Conservation (phyloP, 1,140 invertebrate species). For the Lepidostoma basale region DNA sequence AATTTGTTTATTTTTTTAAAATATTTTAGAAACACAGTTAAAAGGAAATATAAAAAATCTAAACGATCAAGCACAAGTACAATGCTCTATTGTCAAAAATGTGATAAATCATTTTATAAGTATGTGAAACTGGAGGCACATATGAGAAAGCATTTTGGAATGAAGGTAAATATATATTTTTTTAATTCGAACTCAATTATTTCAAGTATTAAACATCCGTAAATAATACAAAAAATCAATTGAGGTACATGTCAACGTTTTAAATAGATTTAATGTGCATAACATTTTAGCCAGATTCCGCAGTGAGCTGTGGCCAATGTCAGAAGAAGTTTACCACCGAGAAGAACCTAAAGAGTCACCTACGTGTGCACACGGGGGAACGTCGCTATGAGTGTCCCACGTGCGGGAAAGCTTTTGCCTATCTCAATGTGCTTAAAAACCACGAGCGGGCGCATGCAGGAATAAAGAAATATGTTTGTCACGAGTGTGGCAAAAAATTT, state of each 20-base stretch:
- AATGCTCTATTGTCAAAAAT: slow-evolving; percentile 42
- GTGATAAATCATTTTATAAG: slow-evolving; percentile 45
- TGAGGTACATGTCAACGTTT: not conserved
- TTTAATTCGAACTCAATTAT: not conserved
- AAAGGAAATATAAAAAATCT: slow-evolving; percentile 33
- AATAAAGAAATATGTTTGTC: slow-evolving; percentile 38
- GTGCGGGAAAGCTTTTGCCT: slow-evolving; percentile 74
- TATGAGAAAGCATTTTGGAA: slow-evolving; percentile 45
- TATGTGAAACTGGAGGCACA: slow-evolving; percentile 45
- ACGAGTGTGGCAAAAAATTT: slow-evolving; percentile 41
- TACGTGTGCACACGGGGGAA: slow-evolving; percentile 80
- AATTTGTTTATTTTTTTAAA: not conserved
- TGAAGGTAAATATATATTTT: slow-evolving; percentile 35
- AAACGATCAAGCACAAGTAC: slow-evolving; percentile 29
- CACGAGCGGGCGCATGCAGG: slow-evolving; percentile 40
- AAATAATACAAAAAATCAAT: not conserved
- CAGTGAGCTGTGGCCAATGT: slow-evolving; percentile 56
- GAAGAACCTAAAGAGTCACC: slow-evolving; percentile 64
- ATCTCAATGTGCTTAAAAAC: slow-evolving; percentile 45
- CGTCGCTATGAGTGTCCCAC: slow-evolving; percentile 79
- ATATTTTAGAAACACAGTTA: slow-evolving; percentile 27
- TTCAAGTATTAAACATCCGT: not conserved
- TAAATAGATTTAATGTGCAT: not conserved
- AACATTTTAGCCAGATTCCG: slow-evolving; percentile 52
- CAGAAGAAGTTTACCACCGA: slow-evolving; percentile 56